Conservation (phyloP, 2,888 invertebrate species). For the Euclidia mi region DNA sequence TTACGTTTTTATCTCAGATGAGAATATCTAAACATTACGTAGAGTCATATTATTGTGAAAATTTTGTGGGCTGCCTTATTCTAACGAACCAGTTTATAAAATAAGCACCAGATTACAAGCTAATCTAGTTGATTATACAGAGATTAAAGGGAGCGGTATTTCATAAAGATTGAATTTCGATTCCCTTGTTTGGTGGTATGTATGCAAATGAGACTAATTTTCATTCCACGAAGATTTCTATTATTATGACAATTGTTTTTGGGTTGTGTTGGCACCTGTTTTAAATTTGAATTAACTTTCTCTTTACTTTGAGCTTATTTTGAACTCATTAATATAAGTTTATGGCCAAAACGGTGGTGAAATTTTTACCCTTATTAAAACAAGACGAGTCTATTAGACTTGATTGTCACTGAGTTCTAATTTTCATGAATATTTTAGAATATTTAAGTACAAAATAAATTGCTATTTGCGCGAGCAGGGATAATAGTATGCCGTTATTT, state of each 20-base stretch:
- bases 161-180: conserved; percentile 8
- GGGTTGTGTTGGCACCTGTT: conserved; percentile 17
- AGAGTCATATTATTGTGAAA: too few relatives aligned
- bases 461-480: too few relatives aligned
- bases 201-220: conserved; percentile 35
- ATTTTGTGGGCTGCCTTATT: too few relatives aligned
- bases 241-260: conserved; percentile 30
- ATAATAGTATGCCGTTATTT: too few relatives aligned
- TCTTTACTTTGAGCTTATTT: conserved; percentile 32
- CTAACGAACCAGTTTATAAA: too few relatives aligned
- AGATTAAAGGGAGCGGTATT: conserved; percentile 3
- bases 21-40: too few relatives aligned
- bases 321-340: conserved; percentile 22
- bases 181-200: conserved; percentile 21
- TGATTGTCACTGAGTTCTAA: background rate
- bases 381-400: conserved; percentile 3
- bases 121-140: background rate
- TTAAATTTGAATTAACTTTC: conserved; percentile 31
- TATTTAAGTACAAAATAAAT: too few relatives aligned
- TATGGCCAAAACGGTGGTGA: conserved; percentile 13
- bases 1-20: too few relatives aligned
- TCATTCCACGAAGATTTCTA: conserved; percentile 27
- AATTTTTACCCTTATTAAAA: conserved; percentile 11
- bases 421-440: conserved; percentile 17
- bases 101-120: background rate